Base-by-base conservation (phyloP, 1,140 invertebrate genomes). In the Anadara kagoshimensis region DNA sequence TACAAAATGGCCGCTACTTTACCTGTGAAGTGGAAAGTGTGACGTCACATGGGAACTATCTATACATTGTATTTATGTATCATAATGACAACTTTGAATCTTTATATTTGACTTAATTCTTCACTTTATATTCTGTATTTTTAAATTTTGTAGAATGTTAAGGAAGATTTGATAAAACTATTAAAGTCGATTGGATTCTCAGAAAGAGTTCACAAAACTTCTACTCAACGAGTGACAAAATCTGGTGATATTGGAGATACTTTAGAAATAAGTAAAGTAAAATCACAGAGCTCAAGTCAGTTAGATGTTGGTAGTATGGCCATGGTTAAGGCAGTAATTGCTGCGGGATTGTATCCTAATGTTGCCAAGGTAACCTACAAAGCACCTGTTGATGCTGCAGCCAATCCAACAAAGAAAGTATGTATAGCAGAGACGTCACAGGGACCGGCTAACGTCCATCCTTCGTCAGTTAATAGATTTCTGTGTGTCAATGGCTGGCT, bases 341-440 rank as follows among this genome's bases (percentile, higher is more conserved):
- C 84, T 63, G 86, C 87, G 22, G 87, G 87, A 26, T 77, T 88
- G 51, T 88, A 87, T 71, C 86, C 87, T 14, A 85, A 85, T 73
- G 82, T 87, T 59, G 86, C 82, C 45, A 78, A 75, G 61, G 67
- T 82, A 16, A 76, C 63, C 18, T 81, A 79, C 44, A 67, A 72
- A 18, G 79, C 83, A 26, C 76, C 81, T 61, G 78, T 84, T 29
- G 84, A 85, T 75, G 79, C 77, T 58, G 78, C 74, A 20, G 79
- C 69, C 16, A 78, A 82, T 57, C 80, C 81, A 5, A 74, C 68
- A 18, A 69, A 75, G 61, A 73, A 59, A 45, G 73, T 81, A 1
- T 86, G 85, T 78, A 49, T 84, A 18, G 83, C 72, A 11, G 81
- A 86, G 64, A 86, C 85, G 14, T 68, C 77, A 11, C 83, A 86